Base-by-base conservation (phyloP, 2,113 vertebrate genomes). In the Microtus oregoni region DNA sequence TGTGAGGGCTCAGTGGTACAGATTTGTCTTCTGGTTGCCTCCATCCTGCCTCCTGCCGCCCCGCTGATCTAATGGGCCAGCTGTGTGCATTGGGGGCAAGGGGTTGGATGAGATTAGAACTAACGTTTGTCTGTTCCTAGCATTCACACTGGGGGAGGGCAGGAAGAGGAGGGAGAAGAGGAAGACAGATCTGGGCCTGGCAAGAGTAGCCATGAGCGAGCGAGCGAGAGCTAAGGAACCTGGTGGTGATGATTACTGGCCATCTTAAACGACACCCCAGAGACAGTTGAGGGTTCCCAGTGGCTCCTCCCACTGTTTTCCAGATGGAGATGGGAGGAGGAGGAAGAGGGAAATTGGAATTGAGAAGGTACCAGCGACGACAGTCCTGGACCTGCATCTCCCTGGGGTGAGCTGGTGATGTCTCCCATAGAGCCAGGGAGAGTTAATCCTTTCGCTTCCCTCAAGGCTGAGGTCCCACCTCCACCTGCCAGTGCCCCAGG, bases 391-490 rank as follows among this genome's bases (percentile, higher is more conserved):
- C 92, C 83, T 50, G 73, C 3, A 44, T 58, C 1, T 30, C 85
- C n/a, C 28, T 38, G 65, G 77, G 88, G 38, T 41, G 67, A 95
- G 67, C 73, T 63, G 47, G 58, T 24, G 63, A 47, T n/a, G 86
- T 65, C 63, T 52, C 76, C 78, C 14, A 68, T 3, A 41, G 78
- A 63, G 20, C 11, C 5, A 3, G 7, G 7, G 26, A 89, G 63
- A 38, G 72, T 95, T 95, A 96, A 90, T 93, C 85, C 88, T 90
- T 96, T 82, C 12, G 7, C 47, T 92, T 85, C 79, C 94, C 68
- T 70, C 13, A 3, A 87, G 83, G 65, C 70, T 81, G 78, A 89
- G 78, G 82, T 93, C 41, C 75, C 78, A 0, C 73, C 76, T 82
- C 90, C 44, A 75, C 81, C 92, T 7, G 9, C 78, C 26, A 24